A percentile compares a stretch with the other conserved stretches of the same genome.
Conservation (phyloP, 1,140 invertebrate genomes). For the Pararge aegeria region DNA sequence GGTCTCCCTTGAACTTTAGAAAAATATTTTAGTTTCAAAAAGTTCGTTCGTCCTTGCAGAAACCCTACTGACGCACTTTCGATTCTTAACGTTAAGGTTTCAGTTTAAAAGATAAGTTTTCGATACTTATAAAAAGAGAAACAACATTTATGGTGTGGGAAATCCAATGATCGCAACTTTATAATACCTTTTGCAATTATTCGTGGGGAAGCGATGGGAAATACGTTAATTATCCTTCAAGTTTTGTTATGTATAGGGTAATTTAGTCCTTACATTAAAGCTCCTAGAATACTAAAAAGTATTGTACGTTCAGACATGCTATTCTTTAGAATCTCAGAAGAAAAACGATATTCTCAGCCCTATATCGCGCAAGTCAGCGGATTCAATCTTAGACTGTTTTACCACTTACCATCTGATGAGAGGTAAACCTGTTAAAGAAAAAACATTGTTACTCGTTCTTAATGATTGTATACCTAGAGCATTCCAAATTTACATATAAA, state of each 20-base stretch:
- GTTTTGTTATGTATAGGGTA: background rate
- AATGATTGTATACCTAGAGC: no score
- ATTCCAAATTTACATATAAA: no score
- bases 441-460: no score
- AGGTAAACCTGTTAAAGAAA: no score
- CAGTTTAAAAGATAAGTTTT: background rate
- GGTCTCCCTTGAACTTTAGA: background rate
- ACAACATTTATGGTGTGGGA: background rate
- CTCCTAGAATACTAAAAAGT: no score
- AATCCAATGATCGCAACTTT: background rate
- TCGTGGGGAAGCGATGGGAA: background rate
- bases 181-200: background rate
- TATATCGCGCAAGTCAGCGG: no score
- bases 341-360: no score
- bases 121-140: background rate
- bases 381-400: no score
- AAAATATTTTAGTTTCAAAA: background rate
- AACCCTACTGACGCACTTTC: background rate
- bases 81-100: background rate
- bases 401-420: no score
- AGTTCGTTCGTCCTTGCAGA: background rate
- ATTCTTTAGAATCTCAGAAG: no score
- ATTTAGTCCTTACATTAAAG: no score
- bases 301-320: no score
- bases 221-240: background rate